phyloP scores from a whole-genome alignment of 1,140 invertebrate species.

The Kradibia gibbosae region DNA sequence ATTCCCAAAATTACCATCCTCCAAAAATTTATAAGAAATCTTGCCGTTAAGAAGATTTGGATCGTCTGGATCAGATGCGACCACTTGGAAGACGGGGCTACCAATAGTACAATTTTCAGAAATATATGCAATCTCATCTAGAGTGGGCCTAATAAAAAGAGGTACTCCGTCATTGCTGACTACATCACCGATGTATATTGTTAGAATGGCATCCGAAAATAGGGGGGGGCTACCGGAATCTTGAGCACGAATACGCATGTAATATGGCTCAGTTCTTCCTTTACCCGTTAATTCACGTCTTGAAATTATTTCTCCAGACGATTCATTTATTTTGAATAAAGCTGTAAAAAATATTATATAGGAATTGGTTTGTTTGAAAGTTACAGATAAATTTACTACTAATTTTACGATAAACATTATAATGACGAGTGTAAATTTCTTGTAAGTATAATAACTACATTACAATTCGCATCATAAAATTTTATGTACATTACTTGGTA shows the following conservation, averaged over 20 bases:
- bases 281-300: constrained; percentile 80
- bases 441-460: too few relatives aligned
- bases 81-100: constrained; percentile 83
- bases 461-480: too few relatives aligned
- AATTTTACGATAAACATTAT: too few relatives aligned
- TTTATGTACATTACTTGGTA: too few relatives aligned
- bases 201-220: constrained; percentile 77
- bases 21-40: constrained; percentile 81
- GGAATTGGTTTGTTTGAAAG: too few relatives aligned
- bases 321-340: constrained; percentile 77
- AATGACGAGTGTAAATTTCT: too few relatives aligned
- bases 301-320: constrained; percentile 80
- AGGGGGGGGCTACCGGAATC: constrained; percentile 80
- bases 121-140: constrained; percentile 81
- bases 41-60: constrained; percentile 82
- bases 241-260: constrained; percentile 78
- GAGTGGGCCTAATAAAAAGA: constrained; percentile 79
- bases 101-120: constrained; percentile 84
- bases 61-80: constrained; percentile 86
- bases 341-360: too few relatives aligned
- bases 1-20: constrained; percentile 75
- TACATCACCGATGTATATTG: constrained; percentile 85
- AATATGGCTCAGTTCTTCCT: constrained; percentile 83
- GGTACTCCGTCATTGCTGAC: constrained; percentile 89
- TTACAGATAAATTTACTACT: too few relatives aligned